Conservation (phyloP, 2,888 invertebrate species). For the Antitype chi region DNA sequence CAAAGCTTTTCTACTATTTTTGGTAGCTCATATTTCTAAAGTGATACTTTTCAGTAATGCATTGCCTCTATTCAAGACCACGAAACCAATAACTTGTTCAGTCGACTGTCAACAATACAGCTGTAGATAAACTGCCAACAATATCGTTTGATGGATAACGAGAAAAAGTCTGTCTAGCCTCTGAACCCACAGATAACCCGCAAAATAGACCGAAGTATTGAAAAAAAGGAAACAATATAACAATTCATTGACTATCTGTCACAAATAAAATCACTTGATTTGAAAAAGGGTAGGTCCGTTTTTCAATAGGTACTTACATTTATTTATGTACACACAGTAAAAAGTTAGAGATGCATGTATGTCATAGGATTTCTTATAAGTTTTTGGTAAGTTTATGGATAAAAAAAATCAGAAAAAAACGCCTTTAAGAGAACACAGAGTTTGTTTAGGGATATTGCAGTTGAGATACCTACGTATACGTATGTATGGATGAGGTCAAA, state of each 20-base stretch:
- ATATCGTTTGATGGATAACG: conserved; percentile 30
- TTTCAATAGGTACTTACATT: too few species aligned
- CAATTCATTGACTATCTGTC: background rate
- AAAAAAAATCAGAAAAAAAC: background rate
- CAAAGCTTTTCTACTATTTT: background rate
- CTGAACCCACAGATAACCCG: background rate
- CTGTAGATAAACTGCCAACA: conserved; percentile 37
- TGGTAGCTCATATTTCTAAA: background rate
- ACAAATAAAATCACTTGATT: background rate
- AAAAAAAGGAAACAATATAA: background rate
- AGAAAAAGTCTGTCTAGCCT: background rate
- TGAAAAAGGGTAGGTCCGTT: background rate
- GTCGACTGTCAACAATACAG: conserved; percentile 20
- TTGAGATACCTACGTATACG: background rate
- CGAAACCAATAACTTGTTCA: conserved; percentile 42
- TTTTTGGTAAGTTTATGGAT: too few species aligned
- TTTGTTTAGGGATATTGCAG: too few species aligned
- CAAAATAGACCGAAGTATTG: background rate
- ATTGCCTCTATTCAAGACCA: conserved; percentile 34
- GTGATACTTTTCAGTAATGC: conserved; percentile 34
- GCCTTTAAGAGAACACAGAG: background rate
- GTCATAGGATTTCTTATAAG: too few species aligned
- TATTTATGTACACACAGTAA: too few species aligned
- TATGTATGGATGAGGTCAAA: background rate
- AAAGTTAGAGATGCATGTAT: too few species aligned